These are phyloP conservation scores for Apomyelois bistriatella DNA, from an alignment of 2,888 invertebrate species.

Conservation along the genomic window DNA sequence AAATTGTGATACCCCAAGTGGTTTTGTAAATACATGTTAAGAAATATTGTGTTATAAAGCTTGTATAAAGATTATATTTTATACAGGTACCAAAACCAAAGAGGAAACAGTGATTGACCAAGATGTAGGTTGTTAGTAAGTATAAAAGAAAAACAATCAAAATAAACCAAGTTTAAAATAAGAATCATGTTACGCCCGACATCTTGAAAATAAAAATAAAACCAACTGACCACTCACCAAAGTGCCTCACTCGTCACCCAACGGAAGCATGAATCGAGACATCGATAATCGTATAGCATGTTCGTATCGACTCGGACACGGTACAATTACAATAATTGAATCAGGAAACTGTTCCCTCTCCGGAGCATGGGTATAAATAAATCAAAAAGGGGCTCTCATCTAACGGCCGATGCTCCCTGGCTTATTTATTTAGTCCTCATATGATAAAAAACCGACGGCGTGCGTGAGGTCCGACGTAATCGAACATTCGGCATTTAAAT, in stretches of 20 bases:
- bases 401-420: constrained; percentile 34
- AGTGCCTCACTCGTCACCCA: constrained; percentile 12
- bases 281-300: constrained; percentile 8
- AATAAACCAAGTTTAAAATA: constrained; percentile 4
- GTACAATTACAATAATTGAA: constrained; percentile 66
- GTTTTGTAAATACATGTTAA: no score
- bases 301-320: constrained; percentile 25
- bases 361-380: constrained; percentile 51
- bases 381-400: constrained; percentile 47
- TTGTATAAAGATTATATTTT: no score
- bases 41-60: no score
- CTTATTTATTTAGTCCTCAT: constrained; percentile 50
- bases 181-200: not conserved
- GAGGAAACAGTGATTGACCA: no score
- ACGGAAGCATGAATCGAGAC: constrained; percentile 15
- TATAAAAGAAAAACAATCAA: not conserved
- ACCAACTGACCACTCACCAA: not conserved
- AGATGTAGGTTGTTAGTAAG: no score
- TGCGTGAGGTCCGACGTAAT: constrained; percentile 18
- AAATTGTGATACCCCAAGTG: no score
- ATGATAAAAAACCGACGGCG: constrained; percentile 37
- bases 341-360: constrained; percentile 58
- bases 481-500: not conserved
- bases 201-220: constrained; percentile 1
- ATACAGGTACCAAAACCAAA: no score